Percentiles rank a stretch among this genome's conserved stretches.
Evolutionary conservation across 1,140 invertebrate genomes (phyloP).

Genomic region (Propsilocerus akamusi): DNA sequence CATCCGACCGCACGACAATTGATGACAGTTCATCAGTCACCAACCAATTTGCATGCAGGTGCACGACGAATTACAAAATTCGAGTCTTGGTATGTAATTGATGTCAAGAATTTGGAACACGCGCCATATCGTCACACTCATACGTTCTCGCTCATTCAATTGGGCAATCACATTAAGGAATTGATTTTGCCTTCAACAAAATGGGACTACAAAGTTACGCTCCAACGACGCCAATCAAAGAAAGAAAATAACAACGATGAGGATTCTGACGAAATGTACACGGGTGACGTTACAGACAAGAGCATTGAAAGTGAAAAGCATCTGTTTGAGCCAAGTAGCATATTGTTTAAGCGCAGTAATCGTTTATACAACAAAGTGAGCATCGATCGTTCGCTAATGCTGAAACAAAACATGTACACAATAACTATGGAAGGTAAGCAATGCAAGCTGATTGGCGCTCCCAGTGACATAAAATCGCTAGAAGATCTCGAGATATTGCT

Average conservation of each 20-base stretch:
- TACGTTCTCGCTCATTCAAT: conserved; percentile 16
- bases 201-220: conserved; percentile 20
- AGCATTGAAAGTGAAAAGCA: conserved; percentile 19
- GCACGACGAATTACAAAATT: conserved; percentile 17
- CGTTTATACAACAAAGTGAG: conserved; percentile 14
- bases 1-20: neutral
- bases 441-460: conserved; percentile 19
- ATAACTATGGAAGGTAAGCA: conserved; percentile 23
- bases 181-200: conserved; percentile 14
- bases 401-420: conserved; percentile 22
- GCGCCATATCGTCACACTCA: conserved; percentile 5
- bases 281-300: conserved; percentile 17
- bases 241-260: neutral
- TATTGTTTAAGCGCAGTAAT: conserved; percentile 17
- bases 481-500: conserved; percentile 20
- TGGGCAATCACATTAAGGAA: conserved; percentile 16
- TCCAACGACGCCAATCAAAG: conserved; percentile 11
- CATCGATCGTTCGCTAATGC: conserved; percentile 22
- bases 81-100: conserved; percentile 23
- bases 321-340: conserved; percentile 21
- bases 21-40: neutral
- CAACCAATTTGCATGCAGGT: neutral
- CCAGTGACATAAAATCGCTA: conserved; percentile 11
- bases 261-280: conserved; percentile 12
- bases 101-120: conserved; percentile 10